Evolutionary conservation across 2,113 vertebrate species (phyloP).

Genomic region (Peucedramus taeniatus): DNA sequence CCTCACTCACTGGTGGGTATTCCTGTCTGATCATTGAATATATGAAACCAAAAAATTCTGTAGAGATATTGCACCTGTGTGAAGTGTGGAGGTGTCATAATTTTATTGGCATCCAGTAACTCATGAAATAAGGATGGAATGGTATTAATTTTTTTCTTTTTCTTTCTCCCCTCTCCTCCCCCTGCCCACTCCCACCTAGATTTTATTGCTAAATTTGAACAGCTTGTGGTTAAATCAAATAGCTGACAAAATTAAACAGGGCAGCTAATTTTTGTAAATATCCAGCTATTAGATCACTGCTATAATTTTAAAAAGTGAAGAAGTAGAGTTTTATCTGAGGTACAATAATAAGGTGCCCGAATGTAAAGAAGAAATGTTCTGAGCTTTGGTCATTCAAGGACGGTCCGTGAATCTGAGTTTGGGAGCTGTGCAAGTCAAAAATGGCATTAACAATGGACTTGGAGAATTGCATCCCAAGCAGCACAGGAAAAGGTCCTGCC

Average conservation of each 20-base stretch:
- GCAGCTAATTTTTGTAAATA: neutral
- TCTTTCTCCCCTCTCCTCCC: neutral
- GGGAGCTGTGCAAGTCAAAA: neutral
- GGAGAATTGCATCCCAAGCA: neutral
- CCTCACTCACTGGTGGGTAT: neutral
- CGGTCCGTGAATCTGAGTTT: neutral
- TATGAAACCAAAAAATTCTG: neutral
- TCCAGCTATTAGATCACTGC: neutral
- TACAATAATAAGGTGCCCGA: neutral
- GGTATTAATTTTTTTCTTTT: accelerated
- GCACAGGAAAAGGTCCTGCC: neutral
- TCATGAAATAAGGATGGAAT: neutral
- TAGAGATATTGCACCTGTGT: neutral
- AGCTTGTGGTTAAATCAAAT: neutral
- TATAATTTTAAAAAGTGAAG: neutral
- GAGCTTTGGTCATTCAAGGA: neutral
- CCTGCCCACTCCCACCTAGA: accelerated
- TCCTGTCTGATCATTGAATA: neutral
- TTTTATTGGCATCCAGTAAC: neutral
- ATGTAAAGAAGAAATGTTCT: neutral
- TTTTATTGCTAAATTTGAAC: neutral
- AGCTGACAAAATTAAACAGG: neutral
- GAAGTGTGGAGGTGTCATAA: neutral
- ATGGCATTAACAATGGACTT: neutral
- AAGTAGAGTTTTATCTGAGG: neutral